Evolutionary conservation across 2,888 invertebrate genomes (phyloP), one percentile per base, ranked within the genome.

Genomic region (Syritta pipiens): DNA sequence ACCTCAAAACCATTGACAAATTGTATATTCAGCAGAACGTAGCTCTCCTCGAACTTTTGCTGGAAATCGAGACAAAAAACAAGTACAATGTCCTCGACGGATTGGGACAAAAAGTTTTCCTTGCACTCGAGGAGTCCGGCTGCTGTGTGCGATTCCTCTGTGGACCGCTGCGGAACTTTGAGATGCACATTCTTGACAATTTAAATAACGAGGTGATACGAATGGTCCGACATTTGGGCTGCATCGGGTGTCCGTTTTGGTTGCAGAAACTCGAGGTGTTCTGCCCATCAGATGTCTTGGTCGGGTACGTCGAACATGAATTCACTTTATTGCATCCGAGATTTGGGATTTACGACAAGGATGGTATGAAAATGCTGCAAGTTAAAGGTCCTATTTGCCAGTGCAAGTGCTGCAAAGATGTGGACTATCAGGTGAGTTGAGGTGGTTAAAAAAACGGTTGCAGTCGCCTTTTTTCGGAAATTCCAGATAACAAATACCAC

Each of bases 171-270:
- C 32, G 65, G 1, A 35, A 26, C 5, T 67, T 67, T 12, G 26
- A 53, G 19, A 55, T 67, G 55, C 26, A 55, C 10, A 6, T 67
- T 3, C 20, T 26, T 4, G 65, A 67, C 55, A 67, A 67, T 5
- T 37, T 46, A n/a, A 55, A 55, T n/a, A 55, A 67, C 20, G 24
- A 67, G 2, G 65, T 67, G n/a, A 67, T 67, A 26, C 44, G 46
- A 19, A 67, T 67, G 55, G 17, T 46, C 9, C 17, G 55, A 1
- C 55, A 46, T 9, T 4, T 46, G 12, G 6, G 10, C 6, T 37
- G 53, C n/a, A 4, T 4, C 3, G 10, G 44, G 2, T 44, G 44
- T 32, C 59, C 59, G 6, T 44, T 59, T 10, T 37, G 19, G 19
- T 3, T 35, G 20, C 19, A 67, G 1, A 46, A 46, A 26, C 32